Percentiles rank a stretch among this genome's conserved stretches.
Evolutionary conservation across 2,113 vertebrate species (phyloP).

Genomic region (Megaleporinus macrocephalus): DNA sequence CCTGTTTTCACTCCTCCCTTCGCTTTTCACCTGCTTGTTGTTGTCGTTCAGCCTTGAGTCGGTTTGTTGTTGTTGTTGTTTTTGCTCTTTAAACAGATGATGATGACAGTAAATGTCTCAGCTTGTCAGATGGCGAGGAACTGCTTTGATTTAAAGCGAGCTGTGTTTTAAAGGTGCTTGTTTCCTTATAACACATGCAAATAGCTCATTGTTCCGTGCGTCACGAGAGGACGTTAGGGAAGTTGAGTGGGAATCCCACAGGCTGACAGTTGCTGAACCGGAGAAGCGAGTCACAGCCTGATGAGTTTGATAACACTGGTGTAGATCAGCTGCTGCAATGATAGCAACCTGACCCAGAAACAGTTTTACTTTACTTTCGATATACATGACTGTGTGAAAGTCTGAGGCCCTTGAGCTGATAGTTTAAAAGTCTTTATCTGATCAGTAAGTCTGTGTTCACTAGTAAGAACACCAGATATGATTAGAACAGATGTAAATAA

Average conservation of each 20-base stretch:
- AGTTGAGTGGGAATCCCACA: not conserved
- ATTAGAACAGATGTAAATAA: too few species aligned
- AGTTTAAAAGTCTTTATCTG: too few species aligned
- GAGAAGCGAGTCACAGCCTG: not conserved
- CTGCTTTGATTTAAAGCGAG: not conserved
- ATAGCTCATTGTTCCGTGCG: not conserved
- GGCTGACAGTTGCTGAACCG: not conserved
- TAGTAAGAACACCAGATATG: too few species aligned
- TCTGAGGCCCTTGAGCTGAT: too few species aligned
- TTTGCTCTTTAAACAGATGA: too few species aligned
- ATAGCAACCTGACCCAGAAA: too few species aligned
- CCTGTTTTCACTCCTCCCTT: conserved; percentile 35
- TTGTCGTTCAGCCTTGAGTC: not conserved
- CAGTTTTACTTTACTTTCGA: too few species aligned
- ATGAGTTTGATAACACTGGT: not conserved
- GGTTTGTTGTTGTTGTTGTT: conserved; percentile 4
- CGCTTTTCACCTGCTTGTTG: not conserved
- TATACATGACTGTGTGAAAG: too few species aligned
- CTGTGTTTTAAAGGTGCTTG: not conserved
- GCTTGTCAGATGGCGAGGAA: not conserved
- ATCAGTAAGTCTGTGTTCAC: too few species aligned
- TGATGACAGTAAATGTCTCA: too few species aligned
- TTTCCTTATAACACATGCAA: not conserved
- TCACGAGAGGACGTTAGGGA: not conserved
- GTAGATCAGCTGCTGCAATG: not conserved